Evolutionary conservation across 2,888 invertebrate species (phyloP).

Genomic region (Diogma glabrata): DNA sequence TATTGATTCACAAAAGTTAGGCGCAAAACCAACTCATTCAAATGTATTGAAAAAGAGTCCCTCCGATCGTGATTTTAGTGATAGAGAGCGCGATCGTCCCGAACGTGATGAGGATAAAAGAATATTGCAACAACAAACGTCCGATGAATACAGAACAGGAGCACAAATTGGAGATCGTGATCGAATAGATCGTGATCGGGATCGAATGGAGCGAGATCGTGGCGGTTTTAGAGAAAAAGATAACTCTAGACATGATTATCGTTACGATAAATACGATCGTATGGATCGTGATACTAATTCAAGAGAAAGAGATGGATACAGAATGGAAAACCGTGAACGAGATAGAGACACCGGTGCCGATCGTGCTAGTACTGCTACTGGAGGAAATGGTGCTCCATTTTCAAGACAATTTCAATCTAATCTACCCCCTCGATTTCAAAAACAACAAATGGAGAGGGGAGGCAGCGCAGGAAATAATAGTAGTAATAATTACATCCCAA

Average conservation of each 20-base stretch:
- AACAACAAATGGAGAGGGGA: constrained; percentile 49
- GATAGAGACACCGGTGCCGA: constrained; percentile 21
- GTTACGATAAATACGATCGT: constrained; percentile 15
- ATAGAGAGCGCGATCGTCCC: too few relatives aligned
- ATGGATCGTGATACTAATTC: constrained; percentile 3
- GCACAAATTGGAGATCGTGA: constrained; percentile 23
- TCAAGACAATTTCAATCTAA: constrained; percentile 68
- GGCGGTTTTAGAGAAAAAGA: constrained; percentile 29
- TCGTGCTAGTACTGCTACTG: constrained; percentile 23
- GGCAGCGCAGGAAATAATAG: constrained; percentile 7
- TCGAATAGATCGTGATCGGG: constrained; percentile 30
- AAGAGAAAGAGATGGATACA: neutral
- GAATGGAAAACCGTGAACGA: constrained; percentile 22
- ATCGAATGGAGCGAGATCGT: constrained; percentile 15
- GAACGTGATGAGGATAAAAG: too few relatives aligned
- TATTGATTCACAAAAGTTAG: neutral
- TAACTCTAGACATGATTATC: constrained; percentile 31
- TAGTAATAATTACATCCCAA: neutral
- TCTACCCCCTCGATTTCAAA: constrained; percentile 75
- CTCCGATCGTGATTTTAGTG: constrained; percentile 2
- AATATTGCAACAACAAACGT: neutral
- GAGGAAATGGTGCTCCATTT: constrained; percentile 43
- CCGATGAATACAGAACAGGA: constrained; percentile 14
- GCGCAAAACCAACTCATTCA: neutral
- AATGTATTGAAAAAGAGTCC: constrained; percentile 36